Percentiles rank a stretch among this genome's conserved stretches.
Evolutionary conservation across 2,113 vertebrate genomes (phyloP).

Genomic region (Grus americana): DNA sequence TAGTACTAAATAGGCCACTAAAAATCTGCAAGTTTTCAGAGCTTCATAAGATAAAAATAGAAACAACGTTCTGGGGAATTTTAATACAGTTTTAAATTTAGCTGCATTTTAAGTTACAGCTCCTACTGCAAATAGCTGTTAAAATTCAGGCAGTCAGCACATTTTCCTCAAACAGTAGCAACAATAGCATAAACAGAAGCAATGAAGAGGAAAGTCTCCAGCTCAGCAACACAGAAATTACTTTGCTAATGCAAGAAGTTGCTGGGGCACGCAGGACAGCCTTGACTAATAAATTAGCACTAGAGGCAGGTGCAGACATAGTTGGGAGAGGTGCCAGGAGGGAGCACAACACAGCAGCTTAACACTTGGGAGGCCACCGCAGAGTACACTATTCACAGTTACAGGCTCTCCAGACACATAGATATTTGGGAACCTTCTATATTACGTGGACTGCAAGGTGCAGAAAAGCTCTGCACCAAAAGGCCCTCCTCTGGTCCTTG

Average conservation of each 20-base stretch:
- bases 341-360: background rate
- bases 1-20: conserved; percentile 32
- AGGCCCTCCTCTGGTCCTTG: background rate
- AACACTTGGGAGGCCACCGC: background rate
- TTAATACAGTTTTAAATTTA: conserved; percentile 62
- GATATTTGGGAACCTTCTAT: accelerated
- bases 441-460: accelerated
- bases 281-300: conserved; percentile 3
- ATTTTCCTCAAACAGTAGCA: conserved; percentile 58
- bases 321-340: background rate
- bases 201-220: conserved; percentile 66
- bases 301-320: background rate
- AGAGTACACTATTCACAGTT: accelerated
- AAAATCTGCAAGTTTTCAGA: conserved; percentile 8
- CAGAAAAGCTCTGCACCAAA: background rate
- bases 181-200: conserved; percentile 61
- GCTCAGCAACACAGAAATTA: conserved; percentile 72
- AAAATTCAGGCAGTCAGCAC: conserved; percentile 74
- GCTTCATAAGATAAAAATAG: conserved; percentile 18
- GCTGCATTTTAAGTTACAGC: conserved; percentile 58
- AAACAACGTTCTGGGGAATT: background rate
- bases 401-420: too few relatives aligned
- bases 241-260: conserved; percentile 1
- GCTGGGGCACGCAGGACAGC: conserved; percentile 23
- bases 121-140: conserved; percentile 60